Conservation (phyloP, 2,888 invertebrate genomes). For the Slavum lentiscoides region DNA sequence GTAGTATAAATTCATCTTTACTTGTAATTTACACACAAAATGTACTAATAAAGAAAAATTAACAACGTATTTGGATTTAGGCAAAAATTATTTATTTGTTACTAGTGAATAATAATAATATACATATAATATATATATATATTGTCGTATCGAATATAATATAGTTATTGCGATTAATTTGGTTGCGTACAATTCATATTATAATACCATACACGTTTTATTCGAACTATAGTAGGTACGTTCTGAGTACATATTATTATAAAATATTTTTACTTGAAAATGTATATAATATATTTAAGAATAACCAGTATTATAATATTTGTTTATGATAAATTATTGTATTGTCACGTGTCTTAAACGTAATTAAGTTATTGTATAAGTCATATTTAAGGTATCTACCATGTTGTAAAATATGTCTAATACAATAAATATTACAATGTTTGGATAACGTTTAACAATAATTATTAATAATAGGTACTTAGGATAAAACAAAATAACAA, state of each 20-base stretch:
- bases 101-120: neutral
- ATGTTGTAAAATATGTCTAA: neutral
- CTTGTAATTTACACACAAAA: no score
- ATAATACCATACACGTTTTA: neutral
- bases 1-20: no score
- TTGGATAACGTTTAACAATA: neutral
- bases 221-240: neutral
- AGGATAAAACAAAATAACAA: neutral
- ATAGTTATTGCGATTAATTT: neutral
- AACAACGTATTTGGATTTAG: neutral
- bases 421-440: neutral
- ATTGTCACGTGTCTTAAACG: constrained; percentile 34
- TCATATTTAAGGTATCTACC: neutral
- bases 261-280: neutral
- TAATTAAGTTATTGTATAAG: constrained; percentile 27
- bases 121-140: no score
- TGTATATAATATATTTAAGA: neutral
- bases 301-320: constrained; percentile 3
- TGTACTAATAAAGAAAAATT: neutral
- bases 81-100: neutral
- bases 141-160: neutral
- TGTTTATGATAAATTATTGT: constrained; percentile 15
- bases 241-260: neutral
- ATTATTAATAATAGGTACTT: neutral
- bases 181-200: neutral